Evolutionary conservation across 2,888 invertebrate genomes (phyloP).

Genomic region (Tachina grossa): DNA sequence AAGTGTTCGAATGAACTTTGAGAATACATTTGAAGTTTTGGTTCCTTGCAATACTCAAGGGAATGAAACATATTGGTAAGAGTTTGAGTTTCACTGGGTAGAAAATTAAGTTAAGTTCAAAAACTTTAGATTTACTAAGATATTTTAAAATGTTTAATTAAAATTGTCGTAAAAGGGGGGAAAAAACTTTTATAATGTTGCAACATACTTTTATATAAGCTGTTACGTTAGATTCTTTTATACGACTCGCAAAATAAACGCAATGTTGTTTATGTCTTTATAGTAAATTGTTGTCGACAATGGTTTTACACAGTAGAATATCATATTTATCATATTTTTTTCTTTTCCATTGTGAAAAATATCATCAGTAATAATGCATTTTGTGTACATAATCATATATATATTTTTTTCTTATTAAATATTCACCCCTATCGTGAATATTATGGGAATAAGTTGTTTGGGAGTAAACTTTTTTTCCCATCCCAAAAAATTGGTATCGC

Average conservation of each 20-base stretch:
- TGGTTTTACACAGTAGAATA: background rate
- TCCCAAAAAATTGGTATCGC: too few species aligned
- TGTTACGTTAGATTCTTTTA: too few species aligned
- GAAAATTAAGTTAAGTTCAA: background rate
- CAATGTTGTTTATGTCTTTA: background rate
- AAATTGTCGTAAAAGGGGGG: background rate
- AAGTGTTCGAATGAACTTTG: background rate
- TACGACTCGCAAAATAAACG: background rate
- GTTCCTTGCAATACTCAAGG: background rate
- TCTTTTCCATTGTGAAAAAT: background rate
- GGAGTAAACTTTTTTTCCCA: too few species aligned
- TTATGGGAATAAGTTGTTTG: too few species aligned
- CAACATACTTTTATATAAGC: too few species aligned
- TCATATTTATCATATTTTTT: too few species aligned
- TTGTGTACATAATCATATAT: too few species aligned
- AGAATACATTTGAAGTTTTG: background rate
- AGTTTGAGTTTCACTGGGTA: background rate
- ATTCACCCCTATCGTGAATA: too few species aligned
- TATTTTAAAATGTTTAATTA: background rate
- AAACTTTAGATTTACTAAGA: background rate
- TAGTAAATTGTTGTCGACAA: background rate
- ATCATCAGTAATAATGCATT: background rate
- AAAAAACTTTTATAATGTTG: background rate
- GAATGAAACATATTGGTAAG: slow-evolving; percentile 8
- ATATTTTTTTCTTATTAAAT: background rate